phyloP scores from a whole-genome alignment of 2,888 invertebrate genomes.

The Laspeyria flexula region DNA sequence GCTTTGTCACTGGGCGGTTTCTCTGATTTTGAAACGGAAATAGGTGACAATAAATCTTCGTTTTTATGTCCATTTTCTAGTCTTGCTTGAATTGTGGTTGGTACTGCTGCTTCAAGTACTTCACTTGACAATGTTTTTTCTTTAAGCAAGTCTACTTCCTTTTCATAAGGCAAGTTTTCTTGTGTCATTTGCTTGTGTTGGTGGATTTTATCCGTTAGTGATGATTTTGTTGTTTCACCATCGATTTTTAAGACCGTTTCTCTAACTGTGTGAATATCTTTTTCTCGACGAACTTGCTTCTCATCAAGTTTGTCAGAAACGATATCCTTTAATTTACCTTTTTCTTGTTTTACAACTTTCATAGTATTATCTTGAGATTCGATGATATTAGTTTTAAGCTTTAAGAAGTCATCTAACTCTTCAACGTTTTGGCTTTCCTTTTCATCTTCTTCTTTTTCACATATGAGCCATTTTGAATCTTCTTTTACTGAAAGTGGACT shows the following conservation, averaged over 20 bases:
- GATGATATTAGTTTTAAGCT: background rate
- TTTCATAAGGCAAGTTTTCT: background rate
- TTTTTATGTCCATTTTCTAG: background rate
- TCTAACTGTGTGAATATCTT: conserved; percentile 44
- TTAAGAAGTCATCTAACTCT: background rate
- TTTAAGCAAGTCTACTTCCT: background rate
- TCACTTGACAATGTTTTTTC: background rate
- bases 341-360: background rate
- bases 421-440: background rate
- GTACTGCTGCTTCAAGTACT: background rate
- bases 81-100: background rate
- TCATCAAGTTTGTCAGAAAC: conserved; percentile 64
- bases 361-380: background rate
- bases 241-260: conserved; percentile 32
- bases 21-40: background rate
- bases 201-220: background rate
- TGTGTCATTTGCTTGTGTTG: background rate
- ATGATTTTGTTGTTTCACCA: conserved; percentile 32
- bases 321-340: conserved; percentile 10
- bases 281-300: conserved; percentile 75
- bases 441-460: conserved; percentile 27
- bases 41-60: background rate
- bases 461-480: conserved; percentile 15
- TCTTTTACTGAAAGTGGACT: conserved; percentile 27
- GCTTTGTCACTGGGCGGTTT: background rate